Evolutionary conservation across 2,797 vertebrate genomes (phyloP).

Genomic region (Peromyscus nudipes): DNA sequence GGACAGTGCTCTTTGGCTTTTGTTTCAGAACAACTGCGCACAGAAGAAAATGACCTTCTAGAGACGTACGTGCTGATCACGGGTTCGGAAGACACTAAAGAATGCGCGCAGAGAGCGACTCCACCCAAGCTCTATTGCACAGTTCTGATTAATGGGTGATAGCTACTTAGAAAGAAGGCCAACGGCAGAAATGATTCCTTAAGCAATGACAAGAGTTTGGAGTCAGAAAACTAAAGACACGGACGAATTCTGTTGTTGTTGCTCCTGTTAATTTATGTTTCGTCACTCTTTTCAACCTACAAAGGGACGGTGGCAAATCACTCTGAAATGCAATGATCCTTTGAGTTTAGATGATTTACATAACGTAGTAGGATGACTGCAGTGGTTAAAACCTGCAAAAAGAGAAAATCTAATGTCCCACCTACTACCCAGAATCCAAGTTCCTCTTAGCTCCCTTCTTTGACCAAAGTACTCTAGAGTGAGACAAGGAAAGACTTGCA

Average conservation of each 20-base stretch:
- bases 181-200: neutral
- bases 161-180: neutral
- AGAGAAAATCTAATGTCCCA: neutral
- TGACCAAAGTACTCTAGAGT: neutral
- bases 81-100: neutral
- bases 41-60: neutral
- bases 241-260: neutral
- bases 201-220: neutral
- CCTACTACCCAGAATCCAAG: neutral
- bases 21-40: neutral
- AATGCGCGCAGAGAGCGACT: neutral
- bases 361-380: neutral
- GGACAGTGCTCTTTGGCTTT: neutral
- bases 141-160: neutral
- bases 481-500: neutral
- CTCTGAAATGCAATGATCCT: neutral
- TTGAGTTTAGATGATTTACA: neutral
- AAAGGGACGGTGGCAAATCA: neutral
- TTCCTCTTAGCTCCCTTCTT: neutral
- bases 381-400: neutral
- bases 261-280: neutral
- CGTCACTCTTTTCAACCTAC: neutral
- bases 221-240: conserved; percentile 16
- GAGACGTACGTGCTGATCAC: neutral
- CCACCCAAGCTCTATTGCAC: neutral